Evolutionary conservation across 2,888 invertebrate species (phyloP).

Genomic region (Caenorhabditis sp.): DNA sequence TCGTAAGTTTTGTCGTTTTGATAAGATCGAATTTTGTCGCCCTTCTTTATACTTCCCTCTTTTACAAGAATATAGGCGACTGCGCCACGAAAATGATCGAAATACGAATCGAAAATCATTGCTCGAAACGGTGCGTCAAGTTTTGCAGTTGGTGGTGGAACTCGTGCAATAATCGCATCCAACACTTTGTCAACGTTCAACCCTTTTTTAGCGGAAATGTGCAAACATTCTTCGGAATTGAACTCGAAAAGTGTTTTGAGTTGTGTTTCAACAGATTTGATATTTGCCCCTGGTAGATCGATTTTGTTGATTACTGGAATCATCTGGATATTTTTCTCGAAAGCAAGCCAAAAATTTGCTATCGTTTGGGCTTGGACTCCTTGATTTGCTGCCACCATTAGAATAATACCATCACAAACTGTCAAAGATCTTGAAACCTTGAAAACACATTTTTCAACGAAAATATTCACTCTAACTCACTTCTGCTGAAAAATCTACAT

Average conservation of each 20-base stretch:
- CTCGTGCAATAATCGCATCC: slow-evolving; percentile 56
- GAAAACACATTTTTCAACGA: slow-evolving; percentile 70
- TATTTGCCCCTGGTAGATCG: slow-evolving; percentile 88
- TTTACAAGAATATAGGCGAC: slow-evolving; percentile 81
- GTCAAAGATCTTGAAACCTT: slow-evolving; percentile 90
- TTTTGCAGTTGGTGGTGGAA: slow-evolving; percentile 70
- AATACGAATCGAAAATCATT: slow-evolving; percentile 91
- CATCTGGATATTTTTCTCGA: slow-evolving; percentile 81
- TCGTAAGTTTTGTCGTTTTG: slow-evolving; percentile 81
- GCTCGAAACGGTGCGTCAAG: slow-evolving; percentile 78
- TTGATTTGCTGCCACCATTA: slow-evolving; percentile 92
- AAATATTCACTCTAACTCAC: slow-evolving; percentile 14
- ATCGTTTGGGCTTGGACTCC: slow-evolving; percentile 79
- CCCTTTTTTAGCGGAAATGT: slow-evolving; percentile 90
- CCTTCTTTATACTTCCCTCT: slow-evolving; percentile 80
- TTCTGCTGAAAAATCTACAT: slow-evolving; percentile 84
- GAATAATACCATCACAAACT: slow-evolving; percentile 91
- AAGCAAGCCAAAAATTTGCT: slow-evolving; percentile 91
- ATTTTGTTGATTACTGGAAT: slow-evolving; percentile 96
- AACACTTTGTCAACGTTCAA: slow-evolving; percentile 83
- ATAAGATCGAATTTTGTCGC: slow-evolving; percentile 78
- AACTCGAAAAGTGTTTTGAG: slow-evolving; percentile 84
- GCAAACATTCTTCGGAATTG: slow-evolving; percentile 79
- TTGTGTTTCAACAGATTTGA: slow-evolving; percentile 81
- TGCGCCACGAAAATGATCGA: slow-evolving; percentile 85